Base-by-base conservation (phyloP, 2,797 vertebrate species). In the Fratercula arctica region DNA sequence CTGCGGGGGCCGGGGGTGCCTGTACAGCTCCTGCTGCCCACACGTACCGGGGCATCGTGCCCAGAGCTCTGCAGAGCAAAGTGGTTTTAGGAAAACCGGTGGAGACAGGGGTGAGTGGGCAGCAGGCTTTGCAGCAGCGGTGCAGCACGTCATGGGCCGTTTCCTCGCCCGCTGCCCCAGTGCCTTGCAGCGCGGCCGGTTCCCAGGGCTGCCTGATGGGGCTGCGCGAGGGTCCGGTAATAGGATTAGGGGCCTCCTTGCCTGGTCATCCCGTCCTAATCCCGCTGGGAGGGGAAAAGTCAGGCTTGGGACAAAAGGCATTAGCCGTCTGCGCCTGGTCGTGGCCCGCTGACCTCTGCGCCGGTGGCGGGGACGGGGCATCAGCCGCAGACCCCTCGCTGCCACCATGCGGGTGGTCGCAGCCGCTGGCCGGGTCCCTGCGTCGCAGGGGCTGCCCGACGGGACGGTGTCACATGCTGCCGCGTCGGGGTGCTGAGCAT, bases 161-260 rank as follows among this genome's bases (percentile, higher is more conserved):
- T 60, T 19, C 57, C 53, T 85, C 11, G 2, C 60, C 77, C 18
- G 0, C 33, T 8, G 16, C 67, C 29, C 46, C 2, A 0, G 13
- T 2, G 69, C 70, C 81, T 67, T 3, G 11, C 35, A 14, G 72
- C 0, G 2, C 11, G 41, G 54, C 51, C 0, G 1, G 53, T 91
- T 95, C 94, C 95, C 93, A 95, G 87, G 39, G 92, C 78, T 85
- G 90, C 61, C 85, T 13, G 5, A 56, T 5, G 8, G 84, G 69
- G 72, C 84, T 81, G 57, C n/a, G 0, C 45, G 33, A 50, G 88
- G 86, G 76, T 64, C 80, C 4, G 2, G 51, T 97, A 97, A 97
- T 96, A 94, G 94, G 96, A 97, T 97, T 97, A 97, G 92, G 57
- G 81, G 81, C 88, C 95, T 95, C 88, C 64, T 92, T 53, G 81